These are phyloP conservation scores for Ellobium chinense DNA, from an alignment of 2,888 invertebrate species.

Conservation along the genomic window DNA sequence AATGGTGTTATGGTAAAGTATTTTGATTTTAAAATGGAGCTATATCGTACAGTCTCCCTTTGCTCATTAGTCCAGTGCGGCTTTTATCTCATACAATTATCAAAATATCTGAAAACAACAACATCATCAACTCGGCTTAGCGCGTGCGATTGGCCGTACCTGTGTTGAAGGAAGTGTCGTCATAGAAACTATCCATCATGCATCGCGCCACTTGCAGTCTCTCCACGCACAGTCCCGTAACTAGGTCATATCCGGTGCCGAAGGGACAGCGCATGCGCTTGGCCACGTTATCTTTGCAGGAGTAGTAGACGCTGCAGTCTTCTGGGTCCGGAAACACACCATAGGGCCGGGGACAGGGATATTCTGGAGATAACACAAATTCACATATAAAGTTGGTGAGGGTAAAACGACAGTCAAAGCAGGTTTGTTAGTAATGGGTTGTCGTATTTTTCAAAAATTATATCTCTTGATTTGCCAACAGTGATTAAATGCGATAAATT, in stretches of 20 bases:
- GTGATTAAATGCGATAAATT: no score
- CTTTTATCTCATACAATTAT: no score
- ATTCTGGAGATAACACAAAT: constrained; percentile 29
- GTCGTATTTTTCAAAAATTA: background rate
- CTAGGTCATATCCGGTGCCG: constrained; percentile 35
- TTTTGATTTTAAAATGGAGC: no score
- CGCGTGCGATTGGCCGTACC: no score
- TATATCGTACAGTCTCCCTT: no score
- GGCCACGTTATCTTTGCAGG: constrained; percentile 35
- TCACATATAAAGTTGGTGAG: no score
- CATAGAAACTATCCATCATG: background rate
- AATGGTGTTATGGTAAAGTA: no score
- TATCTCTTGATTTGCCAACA: background rate
- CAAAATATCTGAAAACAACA: no score
- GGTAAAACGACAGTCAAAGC: no score
- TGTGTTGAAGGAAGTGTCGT: background rate
- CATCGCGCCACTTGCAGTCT: background rate
- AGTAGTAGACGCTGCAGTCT: constrained; percentile 42
- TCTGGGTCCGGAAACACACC: constrained; percentile 46
- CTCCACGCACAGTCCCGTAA: background rate
- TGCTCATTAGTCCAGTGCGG: no score
- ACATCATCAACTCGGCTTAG: no score
- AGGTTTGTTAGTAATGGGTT: no score
- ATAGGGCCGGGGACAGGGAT: constrained; percentile 36
- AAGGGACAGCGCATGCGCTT: constrained; percentile 2